Conservation (phyloP, 2,113 vertebrate genomes). For the Capreolus pygargus region DNA sequence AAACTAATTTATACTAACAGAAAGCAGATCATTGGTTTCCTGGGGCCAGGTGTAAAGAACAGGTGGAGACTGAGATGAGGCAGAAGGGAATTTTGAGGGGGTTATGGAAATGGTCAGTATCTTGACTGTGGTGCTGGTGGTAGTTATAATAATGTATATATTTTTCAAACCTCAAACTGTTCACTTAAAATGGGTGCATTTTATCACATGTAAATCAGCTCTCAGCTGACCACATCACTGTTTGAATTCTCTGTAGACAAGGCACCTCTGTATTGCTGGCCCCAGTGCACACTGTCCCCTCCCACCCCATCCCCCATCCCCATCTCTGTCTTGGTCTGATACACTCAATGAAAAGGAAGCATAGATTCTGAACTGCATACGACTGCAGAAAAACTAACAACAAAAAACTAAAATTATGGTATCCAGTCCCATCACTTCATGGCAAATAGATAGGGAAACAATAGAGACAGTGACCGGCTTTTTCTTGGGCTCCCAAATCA, state of each 20-base stretch:
- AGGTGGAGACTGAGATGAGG: not conserved
- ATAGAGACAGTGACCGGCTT: not conserved
- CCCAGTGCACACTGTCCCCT: too few relatives aligned
- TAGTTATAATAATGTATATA: not conserved
- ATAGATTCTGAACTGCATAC: not conserved
- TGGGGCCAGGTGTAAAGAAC: not conserved
- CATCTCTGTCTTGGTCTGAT: not conserved
- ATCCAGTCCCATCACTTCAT: not conserved
- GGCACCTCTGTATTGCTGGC: not conserved
- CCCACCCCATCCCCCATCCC: too few relatives aligned
- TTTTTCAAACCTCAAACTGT: not conserved
- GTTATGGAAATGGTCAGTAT: not conserved
- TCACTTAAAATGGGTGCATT: not conserved
- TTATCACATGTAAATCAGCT: not conserved
- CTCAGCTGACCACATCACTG: not conserved
- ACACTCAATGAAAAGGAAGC: not conserved
- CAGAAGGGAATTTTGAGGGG: not conserved
- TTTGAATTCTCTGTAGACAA: not conserved
- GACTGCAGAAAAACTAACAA: not conserved
- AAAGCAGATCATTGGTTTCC: not conserved
- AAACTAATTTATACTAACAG: not conserved
- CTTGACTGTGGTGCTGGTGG: not conserved
- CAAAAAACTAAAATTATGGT: not conserved
- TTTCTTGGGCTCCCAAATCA: not conserved
- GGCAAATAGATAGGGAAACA: not conserved